Conservation (phyloP, 2,797 vertebrate genomes). For the Xiphorhynchus erythropygius region DNA sequence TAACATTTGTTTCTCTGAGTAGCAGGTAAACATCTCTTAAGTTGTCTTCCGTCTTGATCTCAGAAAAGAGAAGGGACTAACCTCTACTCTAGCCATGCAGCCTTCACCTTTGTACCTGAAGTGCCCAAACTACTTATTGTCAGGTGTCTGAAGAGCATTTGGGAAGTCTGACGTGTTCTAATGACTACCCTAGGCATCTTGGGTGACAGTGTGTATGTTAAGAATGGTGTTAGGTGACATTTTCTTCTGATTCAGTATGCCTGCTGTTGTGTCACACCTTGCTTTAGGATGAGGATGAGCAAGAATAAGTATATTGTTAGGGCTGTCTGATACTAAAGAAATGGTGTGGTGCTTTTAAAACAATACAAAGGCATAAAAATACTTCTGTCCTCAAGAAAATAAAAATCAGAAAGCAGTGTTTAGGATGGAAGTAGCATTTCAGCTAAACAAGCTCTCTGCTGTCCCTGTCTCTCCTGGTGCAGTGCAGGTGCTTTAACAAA, state of each 20-base stretch:
- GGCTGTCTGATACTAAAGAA: neutral
- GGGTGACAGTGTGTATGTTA: neutral
- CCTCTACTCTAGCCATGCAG: neutral
- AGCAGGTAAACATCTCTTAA: neutral
- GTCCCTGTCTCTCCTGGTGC: neutral
- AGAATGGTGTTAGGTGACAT: neutral
- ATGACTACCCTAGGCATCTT: neutral
- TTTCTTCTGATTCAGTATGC: neutral
- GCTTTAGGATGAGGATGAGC: neutral
- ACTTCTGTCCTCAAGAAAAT: neutral
- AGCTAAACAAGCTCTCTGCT: neutral
- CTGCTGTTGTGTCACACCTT: neutral
- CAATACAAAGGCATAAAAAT: neutral
- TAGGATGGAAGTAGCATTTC: neutral
- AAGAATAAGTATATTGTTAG: neutral
- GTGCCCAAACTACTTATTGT: neutral
- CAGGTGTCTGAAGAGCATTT: neutral
- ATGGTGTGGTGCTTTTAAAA: neutral
- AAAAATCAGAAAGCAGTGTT: neutral
- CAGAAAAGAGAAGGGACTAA: neutral
- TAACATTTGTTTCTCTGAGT: neutral
- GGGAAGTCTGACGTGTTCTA: neutral
- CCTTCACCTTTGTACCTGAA: neutral
- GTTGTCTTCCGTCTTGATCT: neutral
- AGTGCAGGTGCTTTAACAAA: neutral